Conservation (phyloP, 2,888 invertebrate genomes). For the Malthinus flaveolus region DNA sequence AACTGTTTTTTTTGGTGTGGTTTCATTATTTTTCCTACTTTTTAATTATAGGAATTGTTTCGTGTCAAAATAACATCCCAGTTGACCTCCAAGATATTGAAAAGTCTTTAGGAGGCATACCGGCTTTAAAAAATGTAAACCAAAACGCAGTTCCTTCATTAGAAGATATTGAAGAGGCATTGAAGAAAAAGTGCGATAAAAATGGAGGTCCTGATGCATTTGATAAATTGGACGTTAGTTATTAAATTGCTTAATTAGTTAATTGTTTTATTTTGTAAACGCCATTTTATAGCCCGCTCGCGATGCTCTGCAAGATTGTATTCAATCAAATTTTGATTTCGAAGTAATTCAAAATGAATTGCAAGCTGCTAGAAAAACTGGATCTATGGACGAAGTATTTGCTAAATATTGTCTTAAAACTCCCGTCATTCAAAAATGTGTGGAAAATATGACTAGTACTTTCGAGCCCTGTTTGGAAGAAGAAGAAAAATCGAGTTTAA, state of each 20-base stretch:
- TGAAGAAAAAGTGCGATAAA: neutral
- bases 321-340: slow-evolving; percentile 62
- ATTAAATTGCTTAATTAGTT: neutral
- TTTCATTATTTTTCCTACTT: no score
- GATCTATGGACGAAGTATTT: slow-evolving; percentile 55
- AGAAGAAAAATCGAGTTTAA: slow-evolving; percentile 64
- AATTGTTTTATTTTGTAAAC: neutral
- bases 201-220: neutral
- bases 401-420: slow-evolving; percentile 70
- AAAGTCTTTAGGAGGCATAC: no score
- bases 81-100: no score
- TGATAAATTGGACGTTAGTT: neutral
- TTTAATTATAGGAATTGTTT: no score
- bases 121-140: neutral
- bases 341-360: slow-evolving; percentile 66
- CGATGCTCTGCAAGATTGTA: slow-evolving; percentile 58
- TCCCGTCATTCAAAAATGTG: slow-evolving; percentile 63
- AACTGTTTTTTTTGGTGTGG: no score
- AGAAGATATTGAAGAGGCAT: neutral
- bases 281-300: slow-evolving; percentile 53
- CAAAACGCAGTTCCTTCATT: neutral
- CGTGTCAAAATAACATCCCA: no score
- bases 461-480: slow-evolving; percentile 66
- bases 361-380: slow-evolving; percentile 66
- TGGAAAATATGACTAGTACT: slow-evolving; percentile 60